Evolutionary conservation across 92 coral and sea anemone genomes (phyloP).

Genomic region (Epizoanthus rinbou): DNA sequence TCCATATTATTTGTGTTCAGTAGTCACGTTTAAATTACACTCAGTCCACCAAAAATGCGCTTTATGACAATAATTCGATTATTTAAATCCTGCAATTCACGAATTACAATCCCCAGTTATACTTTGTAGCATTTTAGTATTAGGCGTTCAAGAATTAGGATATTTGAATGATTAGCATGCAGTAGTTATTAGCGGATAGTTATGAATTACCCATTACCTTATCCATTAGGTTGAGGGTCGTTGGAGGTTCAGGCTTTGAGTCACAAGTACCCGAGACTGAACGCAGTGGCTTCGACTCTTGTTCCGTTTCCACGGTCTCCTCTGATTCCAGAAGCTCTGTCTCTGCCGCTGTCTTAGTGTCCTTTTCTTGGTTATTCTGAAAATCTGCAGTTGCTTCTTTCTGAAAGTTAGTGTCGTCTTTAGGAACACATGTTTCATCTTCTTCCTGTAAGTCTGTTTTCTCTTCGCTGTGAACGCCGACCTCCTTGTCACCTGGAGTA

Average conservation of each 20-base stretch:
- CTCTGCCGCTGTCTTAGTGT: neutral
- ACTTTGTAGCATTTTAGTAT: neutral
- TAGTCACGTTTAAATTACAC: too few relatives aligned
- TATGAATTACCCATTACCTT: conserved; percentile 32
- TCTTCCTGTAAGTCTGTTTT: neutral
- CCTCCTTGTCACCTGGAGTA: neutral
- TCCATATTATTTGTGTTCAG: too few relatives aligned
- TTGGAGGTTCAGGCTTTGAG: conserved; percentile 38
- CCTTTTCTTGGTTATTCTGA: neutral
- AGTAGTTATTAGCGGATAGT: conserved; percentile 17
- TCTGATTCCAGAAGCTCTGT: neutral
- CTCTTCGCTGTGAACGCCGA: neutral
- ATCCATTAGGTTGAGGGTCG: conserved; percentile 37
- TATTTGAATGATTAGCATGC: conserved; percentile 27
- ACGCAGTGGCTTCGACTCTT: neutral
- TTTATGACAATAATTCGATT: neutral
- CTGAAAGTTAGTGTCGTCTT: neutral
- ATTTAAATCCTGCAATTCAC: neutral
- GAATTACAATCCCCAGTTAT: neutral
- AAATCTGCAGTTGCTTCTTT: neutral
- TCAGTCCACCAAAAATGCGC: too few relatives aligned
- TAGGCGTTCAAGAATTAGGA: neutral
- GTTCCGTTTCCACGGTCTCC: neutral
- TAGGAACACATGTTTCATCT: neutral
- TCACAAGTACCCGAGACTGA: conserved; percentile 4